Conservation (phyloP, 2,888 invertebrate genomes). For the Noctua fimbriata region DNA sequence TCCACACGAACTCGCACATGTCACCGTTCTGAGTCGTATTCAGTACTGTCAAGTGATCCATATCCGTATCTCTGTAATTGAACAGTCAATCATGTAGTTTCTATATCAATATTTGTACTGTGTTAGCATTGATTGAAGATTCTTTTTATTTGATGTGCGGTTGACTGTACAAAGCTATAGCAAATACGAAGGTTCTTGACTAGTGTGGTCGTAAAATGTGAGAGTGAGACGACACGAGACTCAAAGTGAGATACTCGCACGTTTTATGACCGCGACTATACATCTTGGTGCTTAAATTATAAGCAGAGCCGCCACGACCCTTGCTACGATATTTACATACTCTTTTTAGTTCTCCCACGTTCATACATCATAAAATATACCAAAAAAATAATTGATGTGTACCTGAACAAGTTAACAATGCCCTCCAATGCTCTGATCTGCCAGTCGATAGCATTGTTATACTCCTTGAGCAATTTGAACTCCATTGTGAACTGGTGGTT, state of each 20-base stretch:
- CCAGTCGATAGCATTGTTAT: constrained; percentile 94
- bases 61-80: constrained; percentile 87
- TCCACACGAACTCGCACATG: constrained; percentile 94
- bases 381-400: not conserved
- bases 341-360: too few species aligned
- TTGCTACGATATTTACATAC: too few species aligned
- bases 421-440: constrained; percentile 92
- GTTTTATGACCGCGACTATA: not conserved
- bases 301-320: too few species aligned
- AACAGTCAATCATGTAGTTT: not conserved
- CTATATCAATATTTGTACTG: not conserved
- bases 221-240: too few species aligned
- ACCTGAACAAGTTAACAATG: constrained; percentile 87
- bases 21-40: constrained; percentile 91
- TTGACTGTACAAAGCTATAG: too few species aligned
- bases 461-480: constrained; percentile 87
- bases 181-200: too few species aligned
- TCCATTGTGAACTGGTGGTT: constrained; percentile 95
- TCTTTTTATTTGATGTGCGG: not conserved
- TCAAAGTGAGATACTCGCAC: not conserved
- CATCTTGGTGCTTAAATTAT: too few species aligned
- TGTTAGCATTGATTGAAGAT: not conserved
- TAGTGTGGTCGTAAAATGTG: too few species aligned
- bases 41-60: constrained; percentile 93
- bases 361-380: not conserved